Evolutionary conservation across 2,113 vertebrate species (phyloP).

Genomic region (Nerophis ophidion): DNA sequence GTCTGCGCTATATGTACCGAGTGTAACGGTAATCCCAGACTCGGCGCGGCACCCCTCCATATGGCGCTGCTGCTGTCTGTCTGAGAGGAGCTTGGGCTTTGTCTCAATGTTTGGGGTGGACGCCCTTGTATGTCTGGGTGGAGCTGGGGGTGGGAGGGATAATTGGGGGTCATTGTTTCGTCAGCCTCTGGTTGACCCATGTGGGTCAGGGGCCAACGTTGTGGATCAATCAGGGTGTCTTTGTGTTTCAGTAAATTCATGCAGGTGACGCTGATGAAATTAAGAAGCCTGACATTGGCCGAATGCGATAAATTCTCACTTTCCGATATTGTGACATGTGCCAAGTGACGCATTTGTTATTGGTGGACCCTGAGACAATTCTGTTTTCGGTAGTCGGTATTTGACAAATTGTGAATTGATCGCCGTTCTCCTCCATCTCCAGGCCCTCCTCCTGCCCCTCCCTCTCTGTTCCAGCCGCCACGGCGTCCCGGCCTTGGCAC

Average conservation of each 20-base stretch:
- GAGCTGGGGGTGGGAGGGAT: slow-evolving; percentile 41
- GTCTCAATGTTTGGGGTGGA: slow-evolving; percentile 44
- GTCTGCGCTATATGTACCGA: neutral
- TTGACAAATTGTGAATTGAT: neutral
- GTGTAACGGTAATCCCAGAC: slow-evolving; percentile 49
- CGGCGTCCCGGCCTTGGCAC: slow-evolving; percentile 95
- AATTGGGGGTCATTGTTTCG: slow-evolving; percentile 60
- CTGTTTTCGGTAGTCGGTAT: neutral
- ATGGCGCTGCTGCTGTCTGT: slow-evolving; percentile 55
- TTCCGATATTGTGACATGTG: neutral
- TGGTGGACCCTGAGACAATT: no score
- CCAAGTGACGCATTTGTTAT: neutral
- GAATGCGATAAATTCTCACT: neutral
- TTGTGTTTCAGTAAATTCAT: slow-evolving; percentile 35
- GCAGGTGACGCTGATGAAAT: slow-evolving; percentile 37
- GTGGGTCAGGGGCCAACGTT: slow-evolving; percentile 48
- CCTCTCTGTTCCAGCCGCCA: slow-evolving; percentile 94
- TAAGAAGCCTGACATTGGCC: slow-evolving; percentile 14
- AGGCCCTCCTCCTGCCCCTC: slow-evolving; percentile 86
- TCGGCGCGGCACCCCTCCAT: slow-evolving; percentile 32
- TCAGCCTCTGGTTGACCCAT: slow-evolving; percentile 46
- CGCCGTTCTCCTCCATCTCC: neutral
- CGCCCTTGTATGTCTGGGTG: slow-evolving; percentile 45
- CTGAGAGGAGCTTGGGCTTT: slow-evolving; percentile 53
- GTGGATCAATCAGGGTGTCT: slow-evolving; percentile 13